Base-by-base conservation (phyloP, 2,888 invertebrate species). In the Hipparchia semele region DNA sequence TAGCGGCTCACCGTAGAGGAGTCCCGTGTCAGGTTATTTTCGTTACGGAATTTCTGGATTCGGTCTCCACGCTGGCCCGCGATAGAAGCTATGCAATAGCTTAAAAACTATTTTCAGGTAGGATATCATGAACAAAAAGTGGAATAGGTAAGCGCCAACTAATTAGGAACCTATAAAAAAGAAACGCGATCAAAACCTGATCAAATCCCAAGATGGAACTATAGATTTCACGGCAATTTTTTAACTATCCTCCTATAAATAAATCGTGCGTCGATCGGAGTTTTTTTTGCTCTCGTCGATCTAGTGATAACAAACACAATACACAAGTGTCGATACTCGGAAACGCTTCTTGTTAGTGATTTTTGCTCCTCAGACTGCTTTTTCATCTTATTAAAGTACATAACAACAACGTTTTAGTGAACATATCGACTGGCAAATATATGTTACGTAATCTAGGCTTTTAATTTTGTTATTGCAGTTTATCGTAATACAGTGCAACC, bases 261-360 rank as follows among this genome's bases (percentile, higher is more conserved):
- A 60, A 23, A 46, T 54, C 33, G 39, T 69, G 69, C 69, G 69
- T 68, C 46, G 56, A 10, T 67, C 12, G 59, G 59, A 53, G 53
- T 13, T 69, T 69, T 69, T 69, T 69, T 61, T 13, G 33, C 61
- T 33, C 66, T 39, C 61, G 33, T 59, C 61, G 69, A 69, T 61
- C 49, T 53, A 53, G 61, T 62, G 61, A 69, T 69, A 61, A 69
- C 69, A 61, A 61, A 54, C 68, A 68, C 68, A 68, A 68, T 59
- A 59, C 59, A 62, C 61, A 54, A 61, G 53, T 53, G 61, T 39
- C 45, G 53, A 53, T 69, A 69, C 69, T 69, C 49, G 61, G 69
- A 69, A 69, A 62, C 61, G 33, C 61, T 61, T 69, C 69, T 69
- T 13, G 39, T 39, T n/a, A 13, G 53, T 61, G 69, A 69, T 69